Percentiles rank a stretch among this genome's conserved stretches.
Evolutionary conservation across 92 coral and sea anemone genomes (phyloP).

Genomic region (Pocillopora grandis): DNA sequence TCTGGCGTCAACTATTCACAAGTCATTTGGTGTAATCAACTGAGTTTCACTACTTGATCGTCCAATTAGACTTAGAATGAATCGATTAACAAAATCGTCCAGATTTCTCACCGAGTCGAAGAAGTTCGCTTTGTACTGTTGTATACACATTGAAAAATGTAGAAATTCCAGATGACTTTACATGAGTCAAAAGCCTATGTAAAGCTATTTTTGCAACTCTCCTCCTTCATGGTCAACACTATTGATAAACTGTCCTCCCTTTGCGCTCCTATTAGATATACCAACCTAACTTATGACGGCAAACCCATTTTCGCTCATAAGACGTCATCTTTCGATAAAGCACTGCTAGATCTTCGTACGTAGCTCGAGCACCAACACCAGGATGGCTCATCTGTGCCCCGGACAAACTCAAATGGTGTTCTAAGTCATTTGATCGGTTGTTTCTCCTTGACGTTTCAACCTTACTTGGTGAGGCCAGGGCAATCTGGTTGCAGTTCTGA

Average conservation of each 20-base stretch:
- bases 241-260: background rate
- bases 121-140: too few species aligned
- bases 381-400: conserved; percentile 50
- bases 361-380: conserved; percentile 44
- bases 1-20: too few species aligned
- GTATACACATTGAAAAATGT: too few species aligned
- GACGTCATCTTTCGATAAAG: conserved; percentile 53
- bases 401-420: conserved; percentile 40
- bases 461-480: background rate
- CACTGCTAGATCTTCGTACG: conserved; percentile 78
- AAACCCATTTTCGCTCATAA: conserved; percentile 44
- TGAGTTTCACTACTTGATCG: too few species aligned
- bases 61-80: too few species aligned
- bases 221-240: background rate
- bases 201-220: too few species aligned
- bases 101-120: too few species aligned
- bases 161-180: too few species aligned
- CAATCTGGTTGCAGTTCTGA: conserved; percentile 63
- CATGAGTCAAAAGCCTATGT: too few species aligned
- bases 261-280: background rate
- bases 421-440: conserved; percentile 33
- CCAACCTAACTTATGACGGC: conserved; percentile 73
- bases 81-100: too few species aligned
- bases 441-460: conserved; percentile 1
- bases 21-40: too few species aligned